Evolutionary conservation across 2,888 invertebrate genomes (phyloP).

Genomic region (Caenorhabditis angaria): DNA sequence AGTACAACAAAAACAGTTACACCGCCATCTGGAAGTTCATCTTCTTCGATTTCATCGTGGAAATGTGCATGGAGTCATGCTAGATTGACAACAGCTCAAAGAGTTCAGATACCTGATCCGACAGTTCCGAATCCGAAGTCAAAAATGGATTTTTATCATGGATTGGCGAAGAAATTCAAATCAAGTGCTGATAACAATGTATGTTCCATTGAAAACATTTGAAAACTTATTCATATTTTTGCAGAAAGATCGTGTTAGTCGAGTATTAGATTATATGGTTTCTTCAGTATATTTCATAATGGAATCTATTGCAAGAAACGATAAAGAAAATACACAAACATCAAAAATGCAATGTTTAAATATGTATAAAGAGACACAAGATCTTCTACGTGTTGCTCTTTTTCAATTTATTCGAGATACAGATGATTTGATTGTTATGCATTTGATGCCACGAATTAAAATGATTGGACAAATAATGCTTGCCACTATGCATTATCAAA

Average conservation of each 20-base stretch:
- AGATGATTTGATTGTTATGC: slow-evolving; percentile 24
- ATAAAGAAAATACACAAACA: slow-evolving; percentile 11
- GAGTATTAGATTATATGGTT: slow-evolving; percentile 27
- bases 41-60: not conserved
- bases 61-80: slow-evolving; percentile 31
- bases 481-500: slow-evolving; percentile 34
- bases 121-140: slow-evolving; percentile 1
- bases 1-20: not conserved
- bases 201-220: not conserved
- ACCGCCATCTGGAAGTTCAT: slow-evolving; percentile 6
- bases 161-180: slow-evolving; percentile 26
- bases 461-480: slow-evolving; percentile 28
- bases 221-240: not conserved
- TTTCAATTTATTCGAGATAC: slow-evolving; percentile 22
- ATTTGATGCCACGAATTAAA: slow-evolving; percentile 33
- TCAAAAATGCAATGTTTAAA: slow-evolving; percentile 10
- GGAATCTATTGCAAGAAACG: slow-evolving; percentile 18
- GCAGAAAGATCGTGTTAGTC: slow-evolving; percentile 19
- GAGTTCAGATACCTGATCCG: slow-evolving; percentile 24
- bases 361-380: slow-evolving; percentile 23
- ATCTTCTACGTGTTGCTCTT: slow-evolving; percentile 19
- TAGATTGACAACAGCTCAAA: slow-evolving; percentile 8
- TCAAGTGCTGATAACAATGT: slow-evolving; percentile 18
- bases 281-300: slow-evolving; percentile 27
- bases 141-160: slow-evolving; percentile 27